Conservation (phyloP, 1,140 invertebrate species). For the Drosophila orosa region DNA sequence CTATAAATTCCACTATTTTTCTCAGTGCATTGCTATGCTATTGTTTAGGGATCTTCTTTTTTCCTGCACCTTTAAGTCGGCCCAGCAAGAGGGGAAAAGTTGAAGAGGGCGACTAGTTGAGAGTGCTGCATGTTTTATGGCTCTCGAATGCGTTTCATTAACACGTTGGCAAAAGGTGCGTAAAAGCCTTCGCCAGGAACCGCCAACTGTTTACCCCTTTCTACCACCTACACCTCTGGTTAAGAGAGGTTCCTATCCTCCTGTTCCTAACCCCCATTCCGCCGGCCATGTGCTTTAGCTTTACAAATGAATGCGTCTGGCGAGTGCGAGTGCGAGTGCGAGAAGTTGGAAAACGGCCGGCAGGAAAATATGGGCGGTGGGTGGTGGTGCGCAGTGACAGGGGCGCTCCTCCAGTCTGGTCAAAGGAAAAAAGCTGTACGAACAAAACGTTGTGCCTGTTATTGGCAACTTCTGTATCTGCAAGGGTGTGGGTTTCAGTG, state of each 20-base stretch:
- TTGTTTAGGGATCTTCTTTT: slow-evolving; percentile 18
- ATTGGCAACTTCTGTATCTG: slow-evolving; percentile 71
- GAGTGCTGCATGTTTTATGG: slow-evolving; percentile 54
- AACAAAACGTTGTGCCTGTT: slow-evolving; percentile 72
- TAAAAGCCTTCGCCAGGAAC: slow-evolving; percentile 52
- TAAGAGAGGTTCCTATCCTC: too few species aligned
- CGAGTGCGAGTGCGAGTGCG: slow-evolving; percentile 40
- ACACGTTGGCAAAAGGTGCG: slow-evolving; percentile 78
- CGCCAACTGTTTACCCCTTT: background rate
- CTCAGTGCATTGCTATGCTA: background rate
- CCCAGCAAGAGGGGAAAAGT: slow-evolving; percentile 1
- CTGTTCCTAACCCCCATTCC: background rate
- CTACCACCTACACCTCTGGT: background rate
- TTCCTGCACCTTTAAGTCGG: slow-evolving; percentile 31
- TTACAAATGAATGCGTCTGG: slow-evolving; percentile 80
- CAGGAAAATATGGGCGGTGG: background rate
- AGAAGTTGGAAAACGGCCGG: slow-evolving; percentile 22
- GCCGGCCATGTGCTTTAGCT: slow-evolving; percentile 58
- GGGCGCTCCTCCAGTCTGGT: slow-evolving; percentile 47
- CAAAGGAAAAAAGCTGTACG: slow-evolving; percentile 78
- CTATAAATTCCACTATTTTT: background rate
- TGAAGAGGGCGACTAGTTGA: slow-evolving; percentile 3
- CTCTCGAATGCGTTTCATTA: slow-evolving; percentile 75
- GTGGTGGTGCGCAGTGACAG: slow-evolving; percentile 1
- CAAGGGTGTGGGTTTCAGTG: slow-evolving; percentile 29